These are phyloP conservation scores for Sciurus niger DNA, from an alignment of 2,113 vertebrate species.

Conservation along the genomic window DNA sequence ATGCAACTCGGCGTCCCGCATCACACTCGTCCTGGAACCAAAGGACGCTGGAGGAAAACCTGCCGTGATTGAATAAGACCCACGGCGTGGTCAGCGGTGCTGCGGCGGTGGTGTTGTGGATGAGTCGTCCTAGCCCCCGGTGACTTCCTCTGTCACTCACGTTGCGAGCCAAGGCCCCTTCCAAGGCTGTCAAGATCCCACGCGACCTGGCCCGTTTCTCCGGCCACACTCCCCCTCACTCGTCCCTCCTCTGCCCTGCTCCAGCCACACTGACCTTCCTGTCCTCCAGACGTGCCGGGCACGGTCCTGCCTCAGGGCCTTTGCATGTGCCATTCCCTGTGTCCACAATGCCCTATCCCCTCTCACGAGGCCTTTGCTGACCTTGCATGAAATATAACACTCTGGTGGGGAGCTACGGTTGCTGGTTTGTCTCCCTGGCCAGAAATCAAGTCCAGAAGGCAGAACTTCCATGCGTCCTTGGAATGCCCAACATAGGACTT, in stretches of 20 bases:
- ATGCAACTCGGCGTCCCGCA: rapidly evolving
- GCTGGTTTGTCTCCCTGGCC: not conserved
- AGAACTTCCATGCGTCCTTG: not conserved
- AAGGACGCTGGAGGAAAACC: too few species aligned
- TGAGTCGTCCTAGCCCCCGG: not conserved
- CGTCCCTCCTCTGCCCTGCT: not conserved
- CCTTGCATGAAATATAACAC: too few species aligned
- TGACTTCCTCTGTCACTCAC: not conserved
- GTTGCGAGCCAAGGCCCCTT: too few species aligned
- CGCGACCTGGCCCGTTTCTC: not conserved
- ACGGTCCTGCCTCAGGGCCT: not conserved
- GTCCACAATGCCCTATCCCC: not conserved
- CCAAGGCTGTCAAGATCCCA: too few species aligned
- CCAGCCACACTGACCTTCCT: not conserved
- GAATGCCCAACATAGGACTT: not conserved
- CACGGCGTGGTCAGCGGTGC: rapidly evolving
- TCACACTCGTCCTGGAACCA: not conserved
- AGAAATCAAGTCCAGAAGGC: not conserved
- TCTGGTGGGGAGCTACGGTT: too few species aligned
- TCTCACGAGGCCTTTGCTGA: not conserved
- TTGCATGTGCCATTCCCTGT: not conserved
- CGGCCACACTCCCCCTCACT: not conserved
- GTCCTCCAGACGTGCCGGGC: not conserved
- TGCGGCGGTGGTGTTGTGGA: rapidly evolving
- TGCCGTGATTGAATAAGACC: too few species aligned